Conservation (phyloP, 2,113 vertebrate species). For the Puffinus mauretanicus region DNA sequence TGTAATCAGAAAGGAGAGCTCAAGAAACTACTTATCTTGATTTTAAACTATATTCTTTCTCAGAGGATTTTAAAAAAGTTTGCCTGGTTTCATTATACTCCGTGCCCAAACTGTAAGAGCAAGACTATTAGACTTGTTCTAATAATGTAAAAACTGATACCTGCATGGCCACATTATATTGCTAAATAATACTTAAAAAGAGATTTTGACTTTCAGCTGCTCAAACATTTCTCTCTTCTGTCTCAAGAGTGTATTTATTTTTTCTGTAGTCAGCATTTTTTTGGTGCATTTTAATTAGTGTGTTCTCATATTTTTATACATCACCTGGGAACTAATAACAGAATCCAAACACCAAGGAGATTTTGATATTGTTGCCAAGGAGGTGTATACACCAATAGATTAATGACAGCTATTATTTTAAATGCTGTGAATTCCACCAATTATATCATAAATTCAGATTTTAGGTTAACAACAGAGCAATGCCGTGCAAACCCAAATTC, state of each 20-base stretch:
- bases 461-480: slow-evolving; percentile 15
- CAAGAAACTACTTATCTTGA: not conserved
- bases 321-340: not conserved
- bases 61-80: not conserved
- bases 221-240: not conserved
- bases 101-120: not conserved
- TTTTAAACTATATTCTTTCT: slow-evolving; percentile 1
- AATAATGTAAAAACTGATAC: not conserved
- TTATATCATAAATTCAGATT: not conserved
- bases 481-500: not conserved
- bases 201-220: not conserved
- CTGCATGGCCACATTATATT: not conserved
- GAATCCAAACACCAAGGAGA: not conserved
- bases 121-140: not conserved
- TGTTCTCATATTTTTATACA: not conserved
- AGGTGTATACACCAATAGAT: not conserved
- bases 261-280: not conserved
- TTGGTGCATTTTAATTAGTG: not conserved
- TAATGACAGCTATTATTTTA: not conserved
- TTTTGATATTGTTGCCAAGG: not conserved
- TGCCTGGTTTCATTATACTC: not conserved
- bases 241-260: not conserved
- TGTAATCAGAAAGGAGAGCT: not conserved
- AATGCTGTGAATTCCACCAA: not conserved
- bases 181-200: not conserved